Base-by-base conservation (phyloP, 2,888 invertebrate genomes). In the Zeuzera pyrina region DNA sequence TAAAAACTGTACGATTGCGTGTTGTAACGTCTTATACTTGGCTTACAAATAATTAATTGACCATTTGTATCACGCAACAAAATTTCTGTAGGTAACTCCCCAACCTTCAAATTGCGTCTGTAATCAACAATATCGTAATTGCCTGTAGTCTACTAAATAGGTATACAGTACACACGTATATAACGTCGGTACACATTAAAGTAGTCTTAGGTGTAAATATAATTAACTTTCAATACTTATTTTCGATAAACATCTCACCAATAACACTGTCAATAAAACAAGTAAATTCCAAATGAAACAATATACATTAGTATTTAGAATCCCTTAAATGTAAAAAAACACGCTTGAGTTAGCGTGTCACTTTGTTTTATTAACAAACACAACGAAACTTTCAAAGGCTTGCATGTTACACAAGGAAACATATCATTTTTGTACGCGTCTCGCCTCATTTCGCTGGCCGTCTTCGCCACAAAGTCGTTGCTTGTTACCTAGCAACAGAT, bases 381-480 rank as follows among this genome's bases (percentile, higher is more conserved):
- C 55, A 54, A 49, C 44, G 47, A 41, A 59, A 57, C 54, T 56
- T 52, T 46, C 47, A 57, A 55, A 60, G 56, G 55, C 57, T 63
- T 60, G 61, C 60, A 56, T 64, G 59, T 62, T 57, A 64, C 57
- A 60, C 45, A 52, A 52, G 55, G 52, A 70, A 68, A 72, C 58
- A 63, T 67, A 70, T 68, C 55, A 68, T 66, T 67, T 69, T 68
- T 63, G 62, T 66, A 39, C 43, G 57, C 64, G 63, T 68, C 58
- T 59, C 68, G 71, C 56, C 60, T 68, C 69, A 70, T 73, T 73
- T 71, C 64, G 64, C 61, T 57, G 50, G 56, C 53, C 62, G 56
- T 66, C 60, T 66, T 60, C 49, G 56, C 68, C 65, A 56, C 69
- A 61, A 69, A 68, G 67, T 68, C 66, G 58, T 60, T 57, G 57